phyloP scores from a whole-genome alignment of 2,797 vertebrate species.

The Adrianichthys oophorus region DNA sequence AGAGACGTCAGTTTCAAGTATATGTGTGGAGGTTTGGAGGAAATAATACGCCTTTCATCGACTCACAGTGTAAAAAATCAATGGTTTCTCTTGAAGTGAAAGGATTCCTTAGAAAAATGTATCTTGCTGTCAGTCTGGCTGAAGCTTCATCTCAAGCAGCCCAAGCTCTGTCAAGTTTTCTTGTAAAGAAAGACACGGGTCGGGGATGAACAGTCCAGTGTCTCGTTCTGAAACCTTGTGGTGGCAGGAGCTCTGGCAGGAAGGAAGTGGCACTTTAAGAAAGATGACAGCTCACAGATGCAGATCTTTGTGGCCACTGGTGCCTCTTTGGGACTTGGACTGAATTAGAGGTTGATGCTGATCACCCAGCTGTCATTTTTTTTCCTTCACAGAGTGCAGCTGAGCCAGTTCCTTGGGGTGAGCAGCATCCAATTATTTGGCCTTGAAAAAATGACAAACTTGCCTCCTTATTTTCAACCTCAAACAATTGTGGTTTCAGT shows the following conservation, averaged over 20 bases:
- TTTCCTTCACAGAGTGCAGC: constrained; percentile 42
- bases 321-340: constrained; percentile 46
- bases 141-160: constrained; percentile 38
- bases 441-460: constrained; percentile 38
- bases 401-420: constrained; percentile 40
- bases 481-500: constrained; percentile 30
- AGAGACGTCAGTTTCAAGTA: not conserved
- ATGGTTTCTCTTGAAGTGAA: constrained; percentile 31
- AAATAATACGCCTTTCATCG: constrained; percentile 24
- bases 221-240: constrained; percentile 65
- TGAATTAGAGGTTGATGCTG: constrained; percentile 41
- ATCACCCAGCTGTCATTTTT: constrained; percentile 47
- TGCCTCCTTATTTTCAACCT: constrained; percentile 38
- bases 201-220: constrained; percentile 62
- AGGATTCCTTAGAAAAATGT: constrained; percentile 34
- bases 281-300: constrained; percentile 71
- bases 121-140: constrained; percentile 48
- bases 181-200: constrained; percentile 58
- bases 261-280: constrained; percentile 60
- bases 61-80: constrained; percentile 39
- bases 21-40: constrained; percentile 17
- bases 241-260: constrained; percentile 37
- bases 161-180: constrained; percentile 33
- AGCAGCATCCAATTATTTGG: constrained; percentile 20
- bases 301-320: constrained; percentile 53